Conservation (phyloP, 2,797 vertebrate species). For the Gambelia wislizenii region DNA sequence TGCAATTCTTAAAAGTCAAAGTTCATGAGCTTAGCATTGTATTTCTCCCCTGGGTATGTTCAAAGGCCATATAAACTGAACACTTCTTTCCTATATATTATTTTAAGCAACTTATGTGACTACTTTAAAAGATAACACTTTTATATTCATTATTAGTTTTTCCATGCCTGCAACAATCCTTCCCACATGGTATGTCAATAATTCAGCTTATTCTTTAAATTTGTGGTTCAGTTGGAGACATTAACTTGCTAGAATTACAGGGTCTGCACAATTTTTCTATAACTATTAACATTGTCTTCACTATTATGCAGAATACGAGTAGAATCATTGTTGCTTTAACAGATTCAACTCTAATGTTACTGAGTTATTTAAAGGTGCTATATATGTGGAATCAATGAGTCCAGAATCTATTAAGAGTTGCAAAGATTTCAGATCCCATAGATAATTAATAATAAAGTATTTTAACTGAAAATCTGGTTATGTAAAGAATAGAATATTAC, state of each 20-base stretch:
- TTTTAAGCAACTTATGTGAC: neutral
- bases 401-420: too few relatives aligned
- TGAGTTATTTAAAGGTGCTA: too few relatives aligned
- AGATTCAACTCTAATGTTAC: too few relatives aligned
- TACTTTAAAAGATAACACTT: neutral
- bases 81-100: neutral
- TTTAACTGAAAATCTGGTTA: too few relatives aligned
- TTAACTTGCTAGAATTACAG: neutral
- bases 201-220: neutral
- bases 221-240: too few relatives aligned
- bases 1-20: constrained; percentile 59
- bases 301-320: neutral
- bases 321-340: too few relatives aligned
- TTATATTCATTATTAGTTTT: neutral
- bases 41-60: constrained; percentile 55
- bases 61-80: constrained; percentile 18
- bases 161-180: neutral
- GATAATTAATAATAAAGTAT: too few relatives aligned
- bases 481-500: too few relatives aligned
- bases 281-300: neutral
- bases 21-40: constrained; percentile 49
- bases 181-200: neutral
- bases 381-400: too few relatives aligned
- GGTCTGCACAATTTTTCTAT: neutral
- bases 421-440: too few relatives aligned